Conservation (phyloP, 2,888 invertebrate species). For the Steinernema hermaphroditum region DNA sequence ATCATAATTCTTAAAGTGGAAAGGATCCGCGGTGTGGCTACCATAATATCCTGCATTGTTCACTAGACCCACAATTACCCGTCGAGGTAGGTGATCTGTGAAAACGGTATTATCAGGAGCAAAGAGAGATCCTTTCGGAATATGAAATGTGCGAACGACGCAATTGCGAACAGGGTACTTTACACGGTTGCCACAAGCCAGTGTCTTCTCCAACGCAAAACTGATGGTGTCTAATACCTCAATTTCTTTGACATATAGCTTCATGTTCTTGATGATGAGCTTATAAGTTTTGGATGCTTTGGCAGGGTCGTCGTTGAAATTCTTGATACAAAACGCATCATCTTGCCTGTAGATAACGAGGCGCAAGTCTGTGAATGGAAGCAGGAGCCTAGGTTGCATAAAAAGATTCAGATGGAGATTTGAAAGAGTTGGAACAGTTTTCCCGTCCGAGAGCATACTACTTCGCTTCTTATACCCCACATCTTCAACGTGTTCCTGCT, state of each 20-base stretch:
- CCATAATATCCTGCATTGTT: neutral
- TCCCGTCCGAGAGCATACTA: neutral
- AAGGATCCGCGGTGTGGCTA: neutral
- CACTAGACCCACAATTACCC: neutral
- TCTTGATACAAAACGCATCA: constrained; percentile 9
- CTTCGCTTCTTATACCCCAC: neutral
- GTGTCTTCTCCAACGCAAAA: neutral
- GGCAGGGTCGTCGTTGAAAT: neutral
- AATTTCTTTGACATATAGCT: neutral
- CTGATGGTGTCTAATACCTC: neutral
- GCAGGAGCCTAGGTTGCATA: constrained; percentile 21
- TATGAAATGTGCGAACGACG: neutral
- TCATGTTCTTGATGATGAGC: neutral
- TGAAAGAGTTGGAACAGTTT: neutral
- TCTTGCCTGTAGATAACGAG: constrained; percentile 13
- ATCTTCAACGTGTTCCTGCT: neutral
- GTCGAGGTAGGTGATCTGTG: neutral
- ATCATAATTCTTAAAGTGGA: neutral
- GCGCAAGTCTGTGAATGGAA: constrained; percentile 19
- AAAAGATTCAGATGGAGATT: constrained; percentile 25
- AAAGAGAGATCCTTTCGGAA: neutral
- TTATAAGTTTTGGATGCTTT: neutral
- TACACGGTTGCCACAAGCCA: neutral
- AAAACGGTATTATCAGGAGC: neutral
- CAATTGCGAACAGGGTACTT: neutral